phyloP scores from a whole-genome alignment of 2,797 vertebrate genomes.

The Pachyuromys duprasi region DNA sequence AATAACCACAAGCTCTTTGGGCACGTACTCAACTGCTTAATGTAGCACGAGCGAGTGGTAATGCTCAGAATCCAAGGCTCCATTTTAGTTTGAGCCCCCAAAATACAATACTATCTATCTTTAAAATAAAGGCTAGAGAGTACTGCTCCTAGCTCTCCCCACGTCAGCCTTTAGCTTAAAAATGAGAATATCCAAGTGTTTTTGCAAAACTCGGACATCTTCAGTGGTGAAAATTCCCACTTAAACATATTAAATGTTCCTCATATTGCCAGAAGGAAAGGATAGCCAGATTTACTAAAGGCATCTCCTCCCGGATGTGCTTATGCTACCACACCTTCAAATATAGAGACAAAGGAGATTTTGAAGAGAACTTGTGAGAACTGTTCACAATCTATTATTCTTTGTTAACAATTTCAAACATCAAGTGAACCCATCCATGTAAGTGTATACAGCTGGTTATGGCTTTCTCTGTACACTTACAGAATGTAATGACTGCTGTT shows the following conservation, averaged over 20 bases:
- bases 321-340: background rate
- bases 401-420: slow-evolving; percentile 56
- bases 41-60: slow-evolving; percentile 67
- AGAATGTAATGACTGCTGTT: slow-evolving; percentile 65
- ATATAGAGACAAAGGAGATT: slow-evolving; percentile 16
- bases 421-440: background rate
- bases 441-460: slow-evolving; percentile 14
- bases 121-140: background rate
- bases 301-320: background rate
- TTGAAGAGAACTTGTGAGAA: slow-evolving; percentile 51
- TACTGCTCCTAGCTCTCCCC: background rate
- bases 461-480: slow-evolving; percentile 46
- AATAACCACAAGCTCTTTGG: slow-evolving; percentile 72
- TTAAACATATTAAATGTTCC: slow-evolving; percentile 51
- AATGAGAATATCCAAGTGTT: background rate
- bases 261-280: slow-evolving; percentile 30
- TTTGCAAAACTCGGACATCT: slow-evolving; percentile 31
- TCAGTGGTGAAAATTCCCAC: slow-evolving; percentile 47
- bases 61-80: slow-evolving; percentile 63
- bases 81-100: slow-evolving; percentile 11
- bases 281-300: background rate
- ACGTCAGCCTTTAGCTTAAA: slow-evolving; percentile 15
- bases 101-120: slow-evolving; percentile 19
- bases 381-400: slow-evolving; percentile 14
- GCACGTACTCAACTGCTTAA: slow-evolving; percentile 75